These are phyloP conservation scores for Meghimatium bilineatum DNA, from an alignment of 2,888 invertebrate genomes.

Conservation along the genomic window DNA sequence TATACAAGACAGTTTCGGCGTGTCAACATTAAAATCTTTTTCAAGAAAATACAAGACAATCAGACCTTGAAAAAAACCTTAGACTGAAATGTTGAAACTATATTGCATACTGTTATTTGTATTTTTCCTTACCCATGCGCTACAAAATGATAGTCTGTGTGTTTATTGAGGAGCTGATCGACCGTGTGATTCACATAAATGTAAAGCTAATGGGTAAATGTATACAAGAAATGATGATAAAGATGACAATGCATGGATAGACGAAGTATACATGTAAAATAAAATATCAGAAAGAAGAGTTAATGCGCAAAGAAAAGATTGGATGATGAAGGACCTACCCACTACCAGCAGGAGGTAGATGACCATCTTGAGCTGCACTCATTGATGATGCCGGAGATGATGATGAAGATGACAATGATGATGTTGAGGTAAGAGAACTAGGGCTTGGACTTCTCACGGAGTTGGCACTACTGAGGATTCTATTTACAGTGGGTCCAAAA, in stretches of 20 bases:
- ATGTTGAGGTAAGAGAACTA: conserved; percentile 34
- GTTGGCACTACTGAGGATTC: conserved; percentile 5
- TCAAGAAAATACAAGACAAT: no score
- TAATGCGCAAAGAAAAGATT: not conserved
- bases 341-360: conserved; percentile 42
- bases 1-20: no score
- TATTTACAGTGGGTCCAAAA: conserved; percentile 20
- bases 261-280: not conserved
- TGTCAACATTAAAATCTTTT: no score
- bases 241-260: not conserved
- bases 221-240: not conserved
- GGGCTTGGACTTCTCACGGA: conserved; percentile 41
- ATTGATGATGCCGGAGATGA: conserved; percentile 33
- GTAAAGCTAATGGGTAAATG: no score
- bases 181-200: no score
- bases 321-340: conserved; percentile 29
- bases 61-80: no score
- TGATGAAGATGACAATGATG: conserved; percentile 31
- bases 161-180: no score
- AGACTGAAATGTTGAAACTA: no score
- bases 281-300: not conserved
- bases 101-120: no score
- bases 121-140: no score
- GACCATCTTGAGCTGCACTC: conserved; percentile 29
- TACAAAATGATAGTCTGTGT: no score